phyloP scores from a whole-genome alignment of 1,140 invertebrate genomes.

The Mamestra configurata region DNA sequence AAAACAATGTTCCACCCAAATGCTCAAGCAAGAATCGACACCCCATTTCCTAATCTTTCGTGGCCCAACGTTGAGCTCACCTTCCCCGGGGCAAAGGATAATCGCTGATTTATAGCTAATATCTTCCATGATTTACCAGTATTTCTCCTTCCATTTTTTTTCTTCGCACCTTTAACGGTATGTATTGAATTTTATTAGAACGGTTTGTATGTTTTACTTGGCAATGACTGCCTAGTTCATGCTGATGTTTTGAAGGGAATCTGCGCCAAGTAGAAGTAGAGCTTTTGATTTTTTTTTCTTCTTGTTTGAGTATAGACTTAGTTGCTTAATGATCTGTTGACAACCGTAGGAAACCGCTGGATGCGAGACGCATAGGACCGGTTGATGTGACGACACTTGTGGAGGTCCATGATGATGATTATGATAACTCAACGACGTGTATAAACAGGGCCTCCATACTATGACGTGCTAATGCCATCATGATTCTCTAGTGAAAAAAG shows the following conservation, averaged over 20 bases:
- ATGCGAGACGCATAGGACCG: too few species aligned
- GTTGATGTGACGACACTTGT: too few species aligned
- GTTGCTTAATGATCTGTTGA: too few species aligned
- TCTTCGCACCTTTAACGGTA: constrained; percentile 46
- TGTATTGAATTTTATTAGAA: constrained; percentile 59
- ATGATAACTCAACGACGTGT: too few species aligned
- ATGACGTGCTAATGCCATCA: too few species aligned
- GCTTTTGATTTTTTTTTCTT: not conserved
- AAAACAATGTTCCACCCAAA: not conserved
- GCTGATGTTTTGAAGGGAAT: constrained; percentile 6
- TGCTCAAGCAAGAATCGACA: not conserved
- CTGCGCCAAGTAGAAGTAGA: not conserved
- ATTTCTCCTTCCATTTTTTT: constrained; percentile 56
- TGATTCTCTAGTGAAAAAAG: too few species aligned
- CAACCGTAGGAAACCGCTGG: too few species aligned
- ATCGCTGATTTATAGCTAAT: constrained; percentile 70
- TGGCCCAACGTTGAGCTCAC: constrained; percentile 55
- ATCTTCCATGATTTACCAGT: constrained; percentile 67
- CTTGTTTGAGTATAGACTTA: too few species aligned
- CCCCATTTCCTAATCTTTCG: constrained; percentile 12
- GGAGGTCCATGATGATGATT: too few species aligned
- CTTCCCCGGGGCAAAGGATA: constrained; percentile 59
- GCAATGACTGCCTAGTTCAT: constrained; percentile 28
- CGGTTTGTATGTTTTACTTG: constrained; percentile 42
- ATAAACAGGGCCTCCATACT: too few species aligned